Evolutionary conservation across 2,888 invertebrate genomes (phyloP), one percentile per base, ranked within the genome.

Genomic region (Hesperia comma): DNA sequence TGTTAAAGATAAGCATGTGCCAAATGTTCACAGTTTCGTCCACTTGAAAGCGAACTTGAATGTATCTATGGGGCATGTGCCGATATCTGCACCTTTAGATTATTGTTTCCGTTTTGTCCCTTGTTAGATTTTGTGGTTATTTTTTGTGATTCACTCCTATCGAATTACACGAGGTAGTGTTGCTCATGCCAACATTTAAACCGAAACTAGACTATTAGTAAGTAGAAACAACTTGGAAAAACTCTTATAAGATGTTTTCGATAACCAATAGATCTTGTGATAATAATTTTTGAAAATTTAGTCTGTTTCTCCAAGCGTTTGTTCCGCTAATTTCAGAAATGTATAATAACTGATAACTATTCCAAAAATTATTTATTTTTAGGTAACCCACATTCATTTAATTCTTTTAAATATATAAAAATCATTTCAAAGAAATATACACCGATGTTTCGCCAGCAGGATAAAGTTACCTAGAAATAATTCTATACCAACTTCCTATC

Each of bases 71-170:
- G 55, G 60, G 55, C 55, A 40, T 66, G 67, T 61, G 61, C 61
- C 49, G 56, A 67, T 67, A 46, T 67, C 61, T 56, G 56, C 61
- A 56, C 55, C 32, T 61, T 49, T 55, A 37, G 54, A 61, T 55
- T 49, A 49, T 15, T 61, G 21, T 43, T 61, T 67, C 61, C 67
- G 55, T 54, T 33, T 54, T 33, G 7, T 33, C 40, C 43, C 43
- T 10, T 54, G 40, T 49, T n/a, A n/a, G 49, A 1, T 46, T 14
- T 60, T 55, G 49, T 17, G 19, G n/a, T n/a, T n/a, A n/a, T n/a
- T n/a, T n/a, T n/a, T n/a, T n/a, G n/a, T n/a, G n/a, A n/a, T n/a
- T n/a, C n/a, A 7, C n/a, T 32, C 14, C 15, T 54, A 54, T 54
- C 54, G 10, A 54, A 33, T 54, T 32, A 15, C 54, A 26, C 26